Percentiles rank a stretch among this genome's conserved stretches.
Conservation (phyloP, 1,140 invertebrate species). For the Bathynomus jamesi region DNA sequence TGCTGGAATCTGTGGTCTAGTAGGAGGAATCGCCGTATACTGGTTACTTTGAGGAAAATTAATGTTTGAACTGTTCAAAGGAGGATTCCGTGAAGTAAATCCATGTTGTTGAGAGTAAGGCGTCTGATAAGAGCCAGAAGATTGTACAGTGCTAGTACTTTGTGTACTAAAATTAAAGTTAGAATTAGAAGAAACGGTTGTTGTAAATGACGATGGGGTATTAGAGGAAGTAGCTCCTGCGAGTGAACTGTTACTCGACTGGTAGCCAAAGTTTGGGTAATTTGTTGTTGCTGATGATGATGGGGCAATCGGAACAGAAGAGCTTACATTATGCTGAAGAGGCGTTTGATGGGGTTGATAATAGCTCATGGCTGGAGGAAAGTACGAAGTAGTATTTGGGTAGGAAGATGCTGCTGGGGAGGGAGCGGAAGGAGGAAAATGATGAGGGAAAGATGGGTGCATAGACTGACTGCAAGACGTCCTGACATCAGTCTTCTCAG, state of each 20-base stretch:
- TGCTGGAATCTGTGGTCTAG: no score
- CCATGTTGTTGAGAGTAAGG: no score
- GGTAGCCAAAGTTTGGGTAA: neutral
- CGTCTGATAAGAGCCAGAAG: no score
- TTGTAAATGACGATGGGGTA: neutral
- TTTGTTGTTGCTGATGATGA: neutral
- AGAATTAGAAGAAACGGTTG: neutral
- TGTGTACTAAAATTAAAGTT: no score
- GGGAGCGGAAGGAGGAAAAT: conserved; percentile 33
- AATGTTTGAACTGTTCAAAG: no score
- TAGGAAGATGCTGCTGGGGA: conserved; percentile 17
- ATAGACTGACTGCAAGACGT: conserved; percentile 8
- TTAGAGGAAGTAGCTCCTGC: neutral
- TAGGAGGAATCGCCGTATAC: no score
- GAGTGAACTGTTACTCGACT: neutral
- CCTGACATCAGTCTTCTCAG: neutral
- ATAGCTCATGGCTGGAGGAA: neutral
- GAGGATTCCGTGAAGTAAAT: no score
- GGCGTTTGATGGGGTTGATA: neutral
- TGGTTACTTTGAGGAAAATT: no score
- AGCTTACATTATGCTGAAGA: neutral
- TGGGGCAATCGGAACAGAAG: neutral
- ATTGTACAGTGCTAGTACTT: no score
- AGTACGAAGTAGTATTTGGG: neutral
- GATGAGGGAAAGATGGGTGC: conserved; percentile 17